Percentiles rank a stretch among this genome's conserved stretches.
Evolutionary conservation across 2,113 vertebrate genomes (phyloP).

Genomic region (Petaurus breviceps): DNA sequence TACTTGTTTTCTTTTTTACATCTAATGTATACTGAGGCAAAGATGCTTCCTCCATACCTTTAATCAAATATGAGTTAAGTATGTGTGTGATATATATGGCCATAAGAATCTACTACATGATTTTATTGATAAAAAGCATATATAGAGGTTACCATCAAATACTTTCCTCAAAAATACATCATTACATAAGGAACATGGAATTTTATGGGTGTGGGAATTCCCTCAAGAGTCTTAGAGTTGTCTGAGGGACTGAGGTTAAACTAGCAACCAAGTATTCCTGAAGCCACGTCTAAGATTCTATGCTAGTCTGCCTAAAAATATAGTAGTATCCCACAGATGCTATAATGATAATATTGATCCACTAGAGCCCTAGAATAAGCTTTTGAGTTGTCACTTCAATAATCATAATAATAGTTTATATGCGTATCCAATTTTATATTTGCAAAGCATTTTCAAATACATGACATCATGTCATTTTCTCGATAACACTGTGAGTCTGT

Average conservation of each 20-base stretch:
- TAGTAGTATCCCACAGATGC: not conserved
- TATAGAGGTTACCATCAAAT: not conserved
- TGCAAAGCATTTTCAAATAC: not conserved
- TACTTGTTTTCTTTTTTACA: constrained; percentile 12
- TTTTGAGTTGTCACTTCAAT: not conserved
- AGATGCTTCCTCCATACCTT: constrained; percentile 4
- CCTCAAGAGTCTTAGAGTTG: not conserved
- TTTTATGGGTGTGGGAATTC: not conserved
- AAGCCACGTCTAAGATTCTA: not conserved
- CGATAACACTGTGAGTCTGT: not conserved
- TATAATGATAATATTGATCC: not conserved
- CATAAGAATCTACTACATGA: not conserved
- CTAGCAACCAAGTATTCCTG: not conserved
- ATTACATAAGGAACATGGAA: not conserved
- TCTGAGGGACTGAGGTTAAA: not conserved
- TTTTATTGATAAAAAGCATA: not conserved
- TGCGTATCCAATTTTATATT: not conserved
- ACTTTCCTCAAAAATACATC: not conserved
- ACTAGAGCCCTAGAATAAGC: not conserved
- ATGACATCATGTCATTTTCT: not conserved
- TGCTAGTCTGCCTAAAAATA: not conserved
- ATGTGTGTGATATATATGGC: not conserved
- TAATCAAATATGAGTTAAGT: constrained; percentile 6
- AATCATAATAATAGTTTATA: not conserved
- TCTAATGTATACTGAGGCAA: not conserved